These are phyloP conservation scores for Globia sparganii DNA, from an alignment of 2,888 invertebrate genomes.

Conservation along the genomic window DNA sequence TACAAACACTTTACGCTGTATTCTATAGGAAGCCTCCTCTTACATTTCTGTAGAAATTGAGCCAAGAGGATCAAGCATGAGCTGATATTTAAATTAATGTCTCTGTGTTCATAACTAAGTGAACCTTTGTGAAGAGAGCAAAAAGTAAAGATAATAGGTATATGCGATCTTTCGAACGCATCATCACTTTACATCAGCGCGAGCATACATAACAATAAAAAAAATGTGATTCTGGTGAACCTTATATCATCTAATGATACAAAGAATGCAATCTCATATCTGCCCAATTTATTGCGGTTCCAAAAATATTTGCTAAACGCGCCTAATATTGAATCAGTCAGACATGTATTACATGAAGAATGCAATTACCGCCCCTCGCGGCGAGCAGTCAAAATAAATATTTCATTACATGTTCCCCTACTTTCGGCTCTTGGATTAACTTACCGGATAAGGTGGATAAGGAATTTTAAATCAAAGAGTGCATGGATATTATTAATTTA, in stretches of 20 bases:
- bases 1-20: neutral
- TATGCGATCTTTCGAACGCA: neutral
- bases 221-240: neutral
- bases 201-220: too few species aligned
- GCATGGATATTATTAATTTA: neutral
- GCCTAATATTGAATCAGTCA: constrained; percentile 45
- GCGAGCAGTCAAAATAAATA: constrained; percentile 65
- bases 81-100: neutral
- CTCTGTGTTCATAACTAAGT: neutral
- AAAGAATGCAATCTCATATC: constrained; percentile 17
- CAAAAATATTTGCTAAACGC: constrained; percentile 33
- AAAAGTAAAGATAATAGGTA: neutral
- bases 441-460: constrained; percentile 26
- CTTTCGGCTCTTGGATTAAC: constrained; percentile 40
- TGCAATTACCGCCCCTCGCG: constrained; percentile 67
- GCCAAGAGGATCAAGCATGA: neutral
- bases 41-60: too few species aligned
- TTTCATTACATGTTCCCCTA: constrained; percentile 63
- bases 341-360: constrained; percentile 68
- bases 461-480: constrained; percentile 11
- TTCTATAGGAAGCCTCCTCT: too few species aligned
- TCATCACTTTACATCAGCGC: neutral
- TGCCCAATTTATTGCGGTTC: constrained; percentile 23
- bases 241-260: neutral
- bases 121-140: neutral